Evolutionary conservation across 2,888 invertebrate species (phyloP).

Genomic region (Deroplatys truncata): DNA sequence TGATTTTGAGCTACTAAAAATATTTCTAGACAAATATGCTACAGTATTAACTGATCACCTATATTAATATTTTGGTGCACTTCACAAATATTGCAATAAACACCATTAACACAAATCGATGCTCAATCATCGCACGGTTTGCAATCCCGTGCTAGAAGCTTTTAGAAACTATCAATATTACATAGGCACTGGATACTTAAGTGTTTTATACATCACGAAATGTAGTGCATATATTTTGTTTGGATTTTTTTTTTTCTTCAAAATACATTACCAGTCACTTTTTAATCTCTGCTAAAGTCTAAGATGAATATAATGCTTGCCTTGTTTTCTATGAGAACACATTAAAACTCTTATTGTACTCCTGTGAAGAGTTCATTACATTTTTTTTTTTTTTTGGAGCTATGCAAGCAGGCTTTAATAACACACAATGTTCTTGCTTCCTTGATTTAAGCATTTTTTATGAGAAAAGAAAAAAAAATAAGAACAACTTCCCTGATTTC

Average conservation of each 20-base stretch:
- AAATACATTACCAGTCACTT: neutral
- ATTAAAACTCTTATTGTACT: conserved; percentile 21
- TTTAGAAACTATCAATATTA: conserved; percentile 23
- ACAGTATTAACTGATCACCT: neutral
- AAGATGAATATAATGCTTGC: neutral
- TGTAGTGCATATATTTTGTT: conserved; percentile 13
- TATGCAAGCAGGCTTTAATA: conserved; percentile 18
- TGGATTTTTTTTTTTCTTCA: neutral
- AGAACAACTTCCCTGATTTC: conserved; percentile 23
- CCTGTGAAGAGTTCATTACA: conserved; percentile 7
- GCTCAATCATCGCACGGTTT: neutral
- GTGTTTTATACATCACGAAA: conserved; percentile 20
- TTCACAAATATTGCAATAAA: conserved; percentile 19
- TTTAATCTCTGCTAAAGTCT: neutral
- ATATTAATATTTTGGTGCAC: conserved; percentile 16
- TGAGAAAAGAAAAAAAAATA: conserved; percentile 15
- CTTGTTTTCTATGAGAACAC: conserved; percentile 12
- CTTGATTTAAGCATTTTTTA: conserved; percentile 1
- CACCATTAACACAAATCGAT: conserved; percentile 20
- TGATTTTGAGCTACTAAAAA: conserved; percentile 7
- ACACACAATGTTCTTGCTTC: neutral
- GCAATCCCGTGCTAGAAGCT: conserved; percentile 2
- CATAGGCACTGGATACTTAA: conserved; percentile 27
- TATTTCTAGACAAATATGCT: conserved; percentile 10
- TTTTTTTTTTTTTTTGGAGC: conserved; percentile 24